phyloP scores from a whole-genome alignment of 2,797 vertebrate genomes.

The Tragopan temminckii region DNA sequence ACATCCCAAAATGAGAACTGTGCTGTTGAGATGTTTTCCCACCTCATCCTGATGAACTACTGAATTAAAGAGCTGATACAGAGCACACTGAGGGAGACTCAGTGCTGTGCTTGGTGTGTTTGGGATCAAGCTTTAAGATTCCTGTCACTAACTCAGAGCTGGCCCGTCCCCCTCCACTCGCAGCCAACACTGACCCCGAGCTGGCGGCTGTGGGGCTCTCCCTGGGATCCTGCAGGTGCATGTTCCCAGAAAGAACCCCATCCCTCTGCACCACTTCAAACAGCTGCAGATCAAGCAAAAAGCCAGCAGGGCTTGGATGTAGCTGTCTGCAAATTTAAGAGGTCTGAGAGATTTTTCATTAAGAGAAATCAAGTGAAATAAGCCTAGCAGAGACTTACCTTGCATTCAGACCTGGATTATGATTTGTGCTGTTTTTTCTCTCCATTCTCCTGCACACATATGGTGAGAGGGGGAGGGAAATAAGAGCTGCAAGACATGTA shows the following conservation, averaged over 20 bases:
- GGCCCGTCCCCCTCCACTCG: fast-evolving
- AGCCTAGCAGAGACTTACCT: slow-evolving; percentile 12
- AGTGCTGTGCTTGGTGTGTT: background rate
- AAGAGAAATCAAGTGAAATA: background rate
- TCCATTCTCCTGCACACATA: slow-evolving; percentile 55
- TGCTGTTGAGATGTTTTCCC: background rate
- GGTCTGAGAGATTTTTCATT: background rate
- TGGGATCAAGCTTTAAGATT: background rate
- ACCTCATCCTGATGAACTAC: background rate
- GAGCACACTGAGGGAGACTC: background rate
- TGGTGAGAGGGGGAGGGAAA: background rate
- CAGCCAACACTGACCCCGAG: background rate
- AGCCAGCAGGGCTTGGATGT: background rate
- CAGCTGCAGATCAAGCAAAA: background rate
- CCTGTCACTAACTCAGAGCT: background rate
- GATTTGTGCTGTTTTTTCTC: slow-evolving; percentile 62
- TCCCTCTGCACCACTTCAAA: background rate
- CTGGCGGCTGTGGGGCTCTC: background rate
- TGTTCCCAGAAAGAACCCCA: background rate
- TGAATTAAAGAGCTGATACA: background rate
- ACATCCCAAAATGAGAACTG: background rate
- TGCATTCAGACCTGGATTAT: slow-evolving; percentile 1
- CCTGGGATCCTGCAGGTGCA: background rate
- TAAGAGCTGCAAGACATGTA: slow-evolving; percentile 46
- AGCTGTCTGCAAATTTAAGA: slow-evolving; percentile 13